These are phyloP conservation scores for Mesitornis unicolor DNA, from an alignment of 2,113 vertebrate genomes.

Conservation along the genomic window DNA sequence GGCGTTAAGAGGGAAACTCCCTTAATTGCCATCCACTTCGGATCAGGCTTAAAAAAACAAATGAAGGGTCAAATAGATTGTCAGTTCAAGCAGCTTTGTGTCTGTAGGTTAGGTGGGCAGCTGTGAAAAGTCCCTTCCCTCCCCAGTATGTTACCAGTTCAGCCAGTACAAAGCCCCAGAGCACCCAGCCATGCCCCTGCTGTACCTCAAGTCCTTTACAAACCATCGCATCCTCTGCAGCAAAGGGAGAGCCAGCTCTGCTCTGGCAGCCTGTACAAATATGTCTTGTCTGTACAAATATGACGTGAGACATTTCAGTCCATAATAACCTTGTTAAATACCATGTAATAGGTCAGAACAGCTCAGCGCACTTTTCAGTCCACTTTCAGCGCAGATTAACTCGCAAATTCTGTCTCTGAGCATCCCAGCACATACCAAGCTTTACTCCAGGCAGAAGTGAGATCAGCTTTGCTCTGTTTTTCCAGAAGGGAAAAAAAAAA, in stretches of 20 bases:
- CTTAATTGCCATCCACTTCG: background rate
- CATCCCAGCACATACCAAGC: background rate
- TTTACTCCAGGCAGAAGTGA: background rate
- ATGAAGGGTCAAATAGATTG: background rate
- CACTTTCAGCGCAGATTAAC: background rate
- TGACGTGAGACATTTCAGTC: background rate
- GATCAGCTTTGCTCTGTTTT: background rate
- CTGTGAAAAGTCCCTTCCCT: background rate
- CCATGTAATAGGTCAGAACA: background rate
- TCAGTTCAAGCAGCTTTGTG: background rate
- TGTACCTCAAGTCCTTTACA: background rate
- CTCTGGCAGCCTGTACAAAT: background rate
- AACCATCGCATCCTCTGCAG: background rate
- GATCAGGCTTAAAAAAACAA: background rate
- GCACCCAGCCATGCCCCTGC: background rate
- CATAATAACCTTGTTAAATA: background rate
- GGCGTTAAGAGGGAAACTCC: background rate
- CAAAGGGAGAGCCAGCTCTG: background rate
- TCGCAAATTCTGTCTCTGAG: background rate
- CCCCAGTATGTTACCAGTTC: rapidly evolving
- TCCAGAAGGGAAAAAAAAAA: background rate
- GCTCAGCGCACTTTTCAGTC: background rate
- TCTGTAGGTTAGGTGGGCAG: background rate
- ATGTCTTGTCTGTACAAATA: background rate
- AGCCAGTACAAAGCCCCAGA: background rate